A percentile compares a stretch with the other conserved stretches of the same genome.
phyloP scores from a whole-genome alignment of 2,797 vertebrate species.

The Crocidura indochinensis region DNA sequence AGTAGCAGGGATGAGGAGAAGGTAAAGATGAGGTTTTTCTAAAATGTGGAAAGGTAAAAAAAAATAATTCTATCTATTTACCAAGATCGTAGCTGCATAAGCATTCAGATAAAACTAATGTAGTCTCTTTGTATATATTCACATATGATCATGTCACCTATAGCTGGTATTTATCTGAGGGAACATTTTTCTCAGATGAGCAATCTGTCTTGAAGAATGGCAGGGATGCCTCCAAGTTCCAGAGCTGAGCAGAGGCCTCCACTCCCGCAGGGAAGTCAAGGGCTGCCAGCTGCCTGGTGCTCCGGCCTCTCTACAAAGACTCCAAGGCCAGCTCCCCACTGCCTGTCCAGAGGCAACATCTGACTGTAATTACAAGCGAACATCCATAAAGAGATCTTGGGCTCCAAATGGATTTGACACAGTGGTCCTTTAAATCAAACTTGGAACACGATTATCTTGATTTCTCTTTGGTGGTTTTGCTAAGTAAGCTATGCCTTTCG shows the following conservation, averaged over 20 bases:
- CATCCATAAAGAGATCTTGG: conserved; percentile 68
- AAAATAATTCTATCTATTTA: not conserved
- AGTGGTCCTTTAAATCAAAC: conserved; percentile 77
- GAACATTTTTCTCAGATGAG: not conserved
- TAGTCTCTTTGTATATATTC: not conserved
- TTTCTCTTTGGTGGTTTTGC: conserved; percentile 56
- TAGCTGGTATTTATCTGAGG: not conserved
- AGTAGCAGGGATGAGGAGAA: not conserved
- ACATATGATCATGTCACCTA: not conserved
- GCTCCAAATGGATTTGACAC: conserved; percentile 84
- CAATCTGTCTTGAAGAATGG: not conserved
- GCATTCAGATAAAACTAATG: not conserved
- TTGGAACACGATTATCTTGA: conserved; percentile 76
- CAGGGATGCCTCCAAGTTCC: not conserved
- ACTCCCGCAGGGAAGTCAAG: no score
- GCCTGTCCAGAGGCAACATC: not conserved
- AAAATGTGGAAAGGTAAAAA: not conserved
- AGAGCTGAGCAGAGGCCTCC: not conserved
- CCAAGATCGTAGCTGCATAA: not conserved
- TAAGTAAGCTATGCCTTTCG: conserved; percentile 85
- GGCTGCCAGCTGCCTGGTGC: not conserved
- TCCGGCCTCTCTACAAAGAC: not conserved
- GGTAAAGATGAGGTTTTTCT: not conserved
- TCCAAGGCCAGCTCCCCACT: not conserved
- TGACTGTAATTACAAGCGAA: conserved; percentile 80